Conservation (phyloP, 2,888 invertebrate genomes). For the Trisateles emortualis region DNA sequence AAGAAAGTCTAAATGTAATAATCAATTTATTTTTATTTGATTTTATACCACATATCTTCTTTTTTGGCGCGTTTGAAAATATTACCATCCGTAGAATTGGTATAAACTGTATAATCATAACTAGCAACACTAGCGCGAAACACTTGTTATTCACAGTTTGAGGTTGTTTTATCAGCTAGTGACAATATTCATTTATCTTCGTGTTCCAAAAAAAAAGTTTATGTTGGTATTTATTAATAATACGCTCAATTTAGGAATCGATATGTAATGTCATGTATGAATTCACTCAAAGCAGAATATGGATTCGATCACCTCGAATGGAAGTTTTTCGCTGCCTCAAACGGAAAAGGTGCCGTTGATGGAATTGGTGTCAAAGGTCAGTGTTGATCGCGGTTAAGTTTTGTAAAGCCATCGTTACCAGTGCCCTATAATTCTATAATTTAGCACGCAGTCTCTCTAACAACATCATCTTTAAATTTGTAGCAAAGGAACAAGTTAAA, state of each 20-base stretch:
- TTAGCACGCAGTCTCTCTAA: background rate
- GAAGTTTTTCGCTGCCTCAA: constrained; percentile 39
- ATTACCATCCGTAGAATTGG: constrained; percentile 20
- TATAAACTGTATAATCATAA: constrained; percentile 17
- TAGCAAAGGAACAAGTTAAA: background rate
- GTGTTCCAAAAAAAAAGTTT: constrained; percentile 13
- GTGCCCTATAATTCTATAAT: background rate
- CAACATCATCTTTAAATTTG: background rate
- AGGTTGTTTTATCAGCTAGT: constrained; percentile 14
- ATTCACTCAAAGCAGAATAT: constrained; percentile 24
- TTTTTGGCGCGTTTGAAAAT: constrained; percentile 17
- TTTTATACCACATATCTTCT: constrained; percentile 2
- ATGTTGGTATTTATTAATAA: constrained; percentile 14
- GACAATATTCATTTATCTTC: constrained; percentile 18
- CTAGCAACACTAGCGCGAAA: constrained; percentile 16
- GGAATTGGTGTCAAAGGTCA: constrained; percentile 39
- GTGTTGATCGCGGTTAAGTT: constrained; percentile 38
- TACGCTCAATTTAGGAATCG: constrained; percentile 40
- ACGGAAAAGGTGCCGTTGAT: constrained; percentile 43
- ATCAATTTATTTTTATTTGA: constrained; percentile 8
- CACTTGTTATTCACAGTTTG: constrained; percentile 17
- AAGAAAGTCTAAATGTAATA: constrained; percentile 19
- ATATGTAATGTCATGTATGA: constrained; percentile 41
- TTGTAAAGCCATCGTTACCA: constrained; percentile 28
- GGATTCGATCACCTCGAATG: constrained; percentile 32